A percentile compares a stretch with the other conserved stretches of the same genome.
Conservation (phyloP, 2,113 vertebrate genomes). For the Climacteris rufus region DNA sequence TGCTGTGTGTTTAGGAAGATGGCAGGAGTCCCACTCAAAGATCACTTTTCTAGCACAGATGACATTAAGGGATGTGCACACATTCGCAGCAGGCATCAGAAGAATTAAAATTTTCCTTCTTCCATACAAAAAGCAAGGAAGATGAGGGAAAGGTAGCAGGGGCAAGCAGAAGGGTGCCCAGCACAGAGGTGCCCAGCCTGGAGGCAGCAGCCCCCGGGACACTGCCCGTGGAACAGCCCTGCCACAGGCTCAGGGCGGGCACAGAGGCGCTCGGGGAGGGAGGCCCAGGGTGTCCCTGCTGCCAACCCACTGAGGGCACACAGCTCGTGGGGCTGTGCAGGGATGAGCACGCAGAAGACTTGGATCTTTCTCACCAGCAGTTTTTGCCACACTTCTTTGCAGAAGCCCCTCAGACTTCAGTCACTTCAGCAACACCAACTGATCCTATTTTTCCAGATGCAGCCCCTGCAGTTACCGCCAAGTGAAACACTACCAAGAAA, state of each 20-base stretch:
- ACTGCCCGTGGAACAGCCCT: fast-evolving
- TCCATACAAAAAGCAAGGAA: fast-evolving
- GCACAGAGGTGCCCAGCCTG: fast-evolving
- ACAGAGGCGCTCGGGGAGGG: fast-evolving
- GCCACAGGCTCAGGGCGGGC: fast-evolving
- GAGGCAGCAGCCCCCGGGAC: fast-evolving
- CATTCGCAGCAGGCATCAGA: not conserved
- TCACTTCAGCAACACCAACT: not conserved
- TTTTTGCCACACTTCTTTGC: no score
- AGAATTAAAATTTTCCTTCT: not conserved
- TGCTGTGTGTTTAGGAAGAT: not conserved
- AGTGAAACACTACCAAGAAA: not conserved
- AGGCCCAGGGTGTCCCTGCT: no score
- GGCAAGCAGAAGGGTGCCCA: fast-evolving
- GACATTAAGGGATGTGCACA: not conserved
- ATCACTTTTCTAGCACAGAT: not conserved
- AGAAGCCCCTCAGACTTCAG: no score
- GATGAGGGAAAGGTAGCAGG: fast-evolving
- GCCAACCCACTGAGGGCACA: fast-evolving
- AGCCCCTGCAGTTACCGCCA: not conserved
- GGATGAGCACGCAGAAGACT: no score
- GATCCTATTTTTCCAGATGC: not conserved
- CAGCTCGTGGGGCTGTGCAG: not conserved
- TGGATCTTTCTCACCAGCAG: not conserved
- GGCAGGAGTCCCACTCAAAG: not conserved